Evolutionary conservation across 2,888 invertebrate genomes (phyloP), one percentile per base, ranked within the genome.

Genomic region (Ellobium chinense): DNA sequence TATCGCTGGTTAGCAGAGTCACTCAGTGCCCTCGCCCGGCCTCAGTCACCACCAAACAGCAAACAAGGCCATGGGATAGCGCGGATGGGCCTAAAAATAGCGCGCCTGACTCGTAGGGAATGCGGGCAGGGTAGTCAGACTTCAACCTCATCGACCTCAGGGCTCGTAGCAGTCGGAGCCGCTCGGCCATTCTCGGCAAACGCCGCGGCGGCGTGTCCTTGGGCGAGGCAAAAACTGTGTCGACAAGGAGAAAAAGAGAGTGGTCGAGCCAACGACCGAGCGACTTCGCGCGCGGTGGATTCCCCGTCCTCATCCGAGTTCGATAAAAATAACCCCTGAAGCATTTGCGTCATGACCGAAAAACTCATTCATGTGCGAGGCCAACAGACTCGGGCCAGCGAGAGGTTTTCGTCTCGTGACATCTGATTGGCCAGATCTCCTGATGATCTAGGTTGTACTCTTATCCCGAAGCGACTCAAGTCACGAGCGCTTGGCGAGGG

Each of bases 341-440:
- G 34, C 66, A 66, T 73, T 66, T 73, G 79, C 79, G 79, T 79
- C 79, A 79, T 56, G 72, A 78, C 72, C 65, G 72, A 63, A 70
- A 73, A 77, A 56, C 70, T 70, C 78, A 70, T 73, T 79, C 77
- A 77, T 77, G 60, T 62, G 78, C 31, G 60, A 56, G 77, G 39
- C 24, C 60, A 77, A 21, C 54, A 62, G 73, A 65, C 73, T 39
- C 21, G 5, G 34, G 34, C 39, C 21, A 21, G 27, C 24, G 74
- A 37, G 62, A 36, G 62, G 37, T 36, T 31, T 29, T 18, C 70
- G 78, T 70, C 80, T 73, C 66, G 80, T 74, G 74, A 68, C 46
- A 58, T 34, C 68, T 56, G 66, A 80, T 80, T 80, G 80, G 80
- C 54, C 31, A 27, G 21, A 3, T 46, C 62, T 12, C 14, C 31